These are phyloP conservation scores for Grus americana DNA, from an alignment of 2,113 vertebrate genomes.

Conservation along the genomic window DNA sequence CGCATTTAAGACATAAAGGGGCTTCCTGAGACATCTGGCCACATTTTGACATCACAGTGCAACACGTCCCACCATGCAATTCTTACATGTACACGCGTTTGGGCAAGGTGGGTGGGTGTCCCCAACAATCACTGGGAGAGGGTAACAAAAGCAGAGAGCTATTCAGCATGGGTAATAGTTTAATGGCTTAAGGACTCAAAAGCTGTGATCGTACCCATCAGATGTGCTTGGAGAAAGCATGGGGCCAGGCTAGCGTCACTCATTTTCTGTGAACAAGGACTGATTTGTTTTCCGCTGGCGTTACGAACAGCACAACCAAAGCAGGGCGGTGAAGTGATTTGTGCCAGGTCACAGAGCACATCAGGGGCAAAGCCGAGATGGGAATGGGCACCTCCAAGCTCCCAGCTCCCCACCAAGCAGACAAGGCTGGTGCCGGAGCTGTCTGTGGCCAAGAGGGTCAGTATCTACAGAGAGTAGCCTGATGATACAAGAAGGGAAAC, in stretches of 20 bases:
- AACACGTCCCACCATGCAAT: not conserved
- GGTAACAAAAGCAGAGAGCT: not conserved
- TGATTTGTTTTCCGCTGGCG: not conserved
- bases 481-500: not conserved
- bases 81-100: accelerated
- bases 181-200: not conserved
- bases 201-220: not conserved
- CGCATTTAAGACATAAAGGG: not conserved
- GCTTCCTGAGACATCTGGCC: not conserved
- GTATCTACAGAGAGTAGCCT: not conserved
- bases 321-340: not conserved
- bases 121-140: not conserved
- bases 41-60: not conserved
- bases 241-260: not conserved
- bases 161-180: accelerated
- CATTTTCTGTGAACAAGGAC: not conserved
- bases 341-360: not conserved
- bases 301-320: not conserved
- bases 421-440: not conserved
- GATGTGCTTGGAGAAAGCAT: not conserved
- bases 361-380: not conserved
- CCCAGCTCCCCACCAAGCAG: not conserved
- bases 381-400: not conserved
- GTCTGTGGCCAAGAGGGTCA: not conserved
- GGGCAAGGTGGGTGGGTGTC: not conserved